These are phyloP conservation scores for Melanostigma gelatinosum DNA, from an alignment of 2,113 vertebrate genomes.

Conservation along the genomic window DNA sequence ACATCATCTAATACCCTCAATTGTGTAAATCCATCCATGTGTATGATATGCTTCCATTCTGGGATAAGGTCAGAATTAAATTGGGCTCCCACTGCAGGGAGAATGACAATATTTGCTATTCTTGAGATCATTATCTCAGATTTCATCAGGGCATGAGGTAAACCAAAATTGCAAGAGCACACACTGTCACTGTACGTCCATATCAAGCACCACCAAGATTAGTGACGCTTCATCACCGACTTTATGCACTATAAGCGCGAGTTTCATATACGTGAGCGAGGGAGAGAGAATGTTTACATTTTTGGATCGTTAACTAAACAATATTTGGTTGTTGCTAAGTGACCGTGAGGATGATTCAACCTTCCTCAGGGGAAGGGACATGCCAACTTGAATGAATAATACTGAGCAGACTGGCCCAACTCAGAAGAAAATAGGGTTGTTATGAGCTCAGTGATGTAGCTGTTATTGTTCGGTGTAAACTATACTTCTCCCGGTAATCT, in stretches of 20 bases:
- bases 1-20: slow-evolving; percentile 63
- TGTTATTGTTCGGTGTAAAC: slow-evolving; percentile 76
- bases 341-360: slow-evolving; percentile 76
- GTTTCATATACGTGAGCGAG: slow-evolving; percentile 6
- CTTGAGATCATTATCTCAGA: slow-evolving; percentile 55
- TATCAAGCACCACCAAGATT: not conserved
- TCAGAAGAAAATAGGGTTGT: slow-evolving; percentile 67
- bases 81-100: slow-evolving; percentile 51
- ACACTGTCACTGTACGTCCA: not conserved
- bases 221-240: slow-evolving; percentile 9
- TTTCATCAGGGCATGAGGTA: slow-evolving; percentile 55
- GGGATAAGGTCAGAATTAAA: slow-evolving; percentile 68
- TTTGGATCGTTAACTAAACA: slow-evolving; percentile 65
- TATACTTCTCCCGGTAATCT: slow-evolving; percentile 52
- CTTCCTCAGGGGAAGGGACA: slow-evolving; percentile 64
- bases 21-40: slow-evolving; percentile 59
- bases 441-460: slow-evolving; percentile 72
- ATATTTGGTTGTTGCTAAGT: slow-evolving; percentile 84
- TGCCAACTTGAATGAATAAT: slow-evolving; percentile 77
- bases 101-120: slow-evolving; percentile 71
- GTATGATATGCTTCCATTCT: slow-evolving; percentile 63
- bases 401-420: slow-evolving; percentile 67
- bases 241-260: slow-evolving; percentile 9
- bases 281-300: slow-evolving; percentile 51
- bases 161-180: slow-evolving; percentile 16